Evolutionary conservation across 2,888 invertebrate species (phyloP).

Genomic region (Callosobruchus maculatus): DNA sequence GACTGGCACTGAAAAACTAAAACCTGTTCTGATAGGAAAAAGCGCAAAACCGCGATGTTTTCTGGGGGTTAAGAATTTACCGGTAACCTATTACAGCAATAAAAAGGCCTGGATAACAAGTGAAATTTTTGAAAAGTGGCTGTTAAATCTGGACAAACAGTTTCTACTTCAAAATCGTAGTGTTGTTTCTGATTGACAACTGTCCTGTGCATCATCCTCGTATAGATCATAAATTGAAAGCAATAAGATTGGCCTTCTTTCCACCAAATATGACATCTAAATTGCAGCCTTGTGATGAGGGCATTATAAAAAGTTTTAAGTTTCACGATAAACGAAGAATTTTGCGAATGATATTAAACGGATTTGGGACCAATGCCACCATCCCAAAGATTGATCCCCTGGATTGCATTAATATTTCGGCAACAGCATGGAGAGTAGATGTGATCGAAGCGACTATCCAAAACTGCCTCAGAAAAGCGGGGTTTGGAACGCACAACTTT

Average conservation of each 20-base stretch:
- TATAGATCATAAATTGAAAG: constrained; percentile 8
- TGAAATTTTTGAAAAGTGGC: constrained; percentile 7
- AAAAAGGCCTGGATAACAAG: not conserved
- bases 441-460: too few relatives aligned
- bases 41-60: constrained; percentile 36
- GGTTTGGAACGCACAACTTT: constrained; percentile 1
- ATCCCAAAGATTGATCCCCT: constrained; percentile 10
- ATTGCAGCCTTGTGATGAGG: constrained; percentile 12
- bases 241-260: constrained; percentile 8
- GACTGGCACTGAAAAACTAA: constrained; percentile 36
- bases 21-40: constrained; percentile 36
- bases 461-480: too few relatives aligned
- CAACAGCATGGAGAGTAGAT: too few relatives aligned
- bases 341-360: too few relatives aligned
- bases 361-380: not conserved
- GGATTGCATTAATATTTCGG: too few relatives aligned
- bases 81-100: not conserved
- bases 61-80: constrained; percentile 12
- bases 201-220: constrained; percentile 13
- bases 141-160: constrained; percentile 8
- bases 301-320: too few relatives aligned
- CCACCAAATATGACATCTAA: constrained; percentile 15
- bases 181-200: constrained; percentile 11
- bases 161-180: constrained; percentile 11
- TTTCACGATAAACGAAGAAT: too few relatives aligned